Percentiles rank a stretch among this genome's conserved stretches.
phyloP scores from a whole-genome alignment of 2,888 invertebrate species.

The Gastrophysa polygoni region DNA sequence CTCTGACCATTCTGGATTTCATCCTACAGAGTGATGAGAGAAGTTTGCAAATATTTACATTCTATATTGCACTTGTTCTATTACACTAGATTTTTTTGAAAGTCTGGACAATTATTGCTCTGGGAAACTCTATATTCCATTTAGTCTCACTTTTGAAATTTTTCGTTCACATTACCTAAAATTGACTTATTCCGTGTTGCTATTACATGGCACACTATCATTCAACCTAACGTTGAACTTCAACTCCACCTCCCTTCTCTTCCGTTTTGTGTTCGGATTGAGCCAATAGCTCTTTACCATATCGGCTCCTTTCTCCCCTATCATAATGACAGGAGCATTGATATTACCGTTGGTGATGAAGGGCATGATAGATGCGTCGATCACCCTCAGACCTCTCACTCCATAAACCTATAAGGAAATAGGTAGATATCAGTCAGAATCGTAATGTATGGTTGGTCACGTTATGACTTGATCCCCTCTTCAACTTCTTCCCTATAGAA shows the following conservation, averaged over 20 bases:
- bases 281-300: constrained; percentile 68
- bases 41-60: too few relatives aligned
- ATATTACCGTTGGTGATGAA: constrained; percentile 85
- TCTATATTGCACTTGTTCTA: too few relatives aligned
- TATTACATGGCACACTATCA: constrained; percentile 6
- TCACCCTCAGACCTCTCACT: constrained; percentile 77
- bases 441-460: too few relatives aligned
- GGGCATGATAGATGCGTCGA: constrained; percentile 90
- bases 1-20: too few relatives aligned
- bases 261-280: constrained; percentile 29
- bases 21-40: too few relatives aligned
- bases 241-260: constrained; percentile 32
- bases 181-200: neutral
- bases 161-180: neutral
- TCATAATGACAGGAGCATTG: constrained; percentile 87
- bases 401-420: constrained; percentile 58
- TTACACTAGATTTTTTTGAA: too few relatives aligned
- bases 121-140: too few relatives aligned
- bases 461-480: too few relatives aligned
- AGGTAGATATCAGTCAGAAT: neutral
- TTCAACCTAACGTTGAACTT: constrained; percentile 40
- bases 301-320: constrained; percentile 85
- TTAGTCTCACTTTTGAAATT: too few relatives aligned
- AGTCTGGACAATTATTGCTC: too few relatives aligned
- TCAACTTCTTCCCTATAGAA: too few relatives aligned